Evolutionary conservation across 2,113 vertebrate genomes (phyloP).

Genomic region (Antigone vipio): DNA sequence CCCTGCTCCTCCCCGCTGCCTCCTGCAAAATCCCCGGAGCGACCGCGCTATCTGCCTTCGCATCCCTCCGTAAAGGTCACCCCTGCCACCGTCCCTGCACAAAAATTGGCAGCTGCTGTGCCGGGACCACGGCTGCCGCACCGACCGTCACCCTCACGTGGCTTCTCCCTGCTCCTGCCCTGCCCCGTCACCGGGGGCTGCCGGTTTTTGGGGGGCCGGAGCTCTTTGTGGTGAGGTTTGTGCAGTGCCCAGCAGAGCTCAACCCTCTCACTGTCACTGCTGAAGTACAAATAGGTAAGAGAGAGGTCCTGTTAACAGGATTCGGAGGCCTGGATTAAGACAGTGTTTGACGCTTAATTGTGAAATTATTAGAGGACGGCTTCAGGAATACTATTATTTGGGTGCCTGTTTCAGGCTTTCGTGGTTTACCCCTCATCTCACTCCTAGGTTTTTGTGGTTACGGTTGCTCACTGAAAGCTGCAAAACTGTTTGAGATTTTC

Average conservation of each 20-base stretch:
- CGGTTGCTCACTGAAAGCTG: neutral
- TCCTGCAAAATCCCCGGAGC: accelerated
- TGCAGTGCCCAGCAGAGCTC: no score
- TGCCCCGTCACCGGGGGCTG: accelerated
- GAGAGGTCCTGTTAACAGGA: neutral
- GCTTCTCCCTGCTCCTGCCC: neutral
- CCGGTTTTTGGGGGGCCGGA: accelerated
- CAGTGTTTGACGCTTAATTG: neutral
- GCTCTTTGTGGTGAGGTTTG: accelerated
- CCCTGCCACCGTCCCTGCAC: neutral
- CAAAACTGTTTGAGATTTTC: neutral
- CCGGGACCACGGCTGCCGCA: accelerated
- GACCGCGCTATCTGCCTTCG: accelerated
- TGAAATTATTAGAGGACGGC: neutral
- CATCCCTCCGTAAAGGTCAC: neutral
- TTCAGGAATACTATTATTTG: neutral
- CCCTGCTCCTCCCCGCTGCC: neutral
- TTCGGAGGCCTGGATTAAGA: neutral
- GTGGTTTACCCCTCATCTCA: neutral
- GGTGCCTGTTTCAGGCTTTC: accelerated
- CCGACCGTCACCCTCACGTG: accelerated
- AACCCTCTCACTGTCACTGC: accelerated
- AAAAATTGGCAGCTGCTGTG: neutral
- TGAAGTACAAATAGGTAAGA: accelerated
- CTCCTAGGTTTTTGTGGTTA: neutral